Evolutionary conservation across 1,140 invertebrate genomes (phyloP).

Genomic region (Nasonia longicornis): DNA sequence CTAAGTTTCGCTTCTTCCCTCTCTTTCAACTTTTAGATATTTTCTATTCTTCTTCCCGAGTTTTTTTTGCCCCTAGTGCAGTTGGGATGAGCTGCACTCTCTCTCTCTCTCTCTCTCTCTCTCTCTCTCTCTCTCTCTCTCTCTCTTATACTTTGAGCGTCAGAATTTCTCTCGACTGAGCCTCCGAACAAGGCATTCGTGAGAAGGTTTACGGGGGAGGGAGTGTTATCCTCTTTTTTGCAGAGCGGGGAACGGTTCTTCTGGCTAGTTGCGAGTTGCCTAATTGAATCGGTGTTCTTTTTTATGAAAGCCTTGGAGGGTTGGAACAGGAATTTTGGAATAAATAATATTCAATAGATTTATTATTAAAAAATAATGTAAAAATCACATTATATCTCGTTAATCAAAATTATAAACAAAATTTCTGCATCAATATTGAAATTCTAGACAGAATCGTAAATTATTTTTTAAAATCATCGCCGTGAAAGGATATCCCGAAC

Average conservation of each 20-base stretch:
- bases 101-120: not conserved
- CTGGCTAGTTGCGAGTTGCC: not conserved
- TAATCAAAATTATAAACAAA: too few species aligned
- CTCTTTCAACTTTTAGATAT: conserved; percentile 35
- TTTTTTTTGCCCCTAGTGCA: not conserved
- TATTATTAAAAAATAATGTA: too few species aligned
- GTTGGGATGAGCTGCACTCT: not conserved
- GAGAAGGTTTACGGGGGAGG: not conserved
- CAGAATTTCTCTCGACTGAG: not conserved
- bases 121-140: not conserved
- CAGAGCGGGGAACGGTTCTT: not conserved
- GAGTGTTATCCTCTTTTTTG: not conserved
- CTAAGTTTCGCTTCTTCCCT: conserved; percentile 12
- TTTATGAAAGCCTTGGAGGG: not conserved
- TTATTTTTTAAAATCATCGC: too few species aligned
- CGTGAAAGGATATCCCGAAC: too few species aligned
- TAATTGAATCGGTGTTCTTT: not conserved
- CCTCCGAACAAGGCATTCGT: not conserved
- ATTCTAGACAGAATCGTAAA: too few species aligned
- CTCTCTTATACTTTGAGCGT: not conserved
- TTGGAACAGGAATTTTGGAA: not conserved
- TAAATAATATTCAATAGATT: too few species aligned
- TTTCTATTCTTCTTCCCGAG: conserved; percentile 21
- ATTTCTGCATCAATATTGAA: too few species aligned
- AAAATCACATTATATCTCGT: too few species aligned